A percentile compares a stretch with the other conserved stretches of the same genome.
These are phyloP conservation scores for Vulpes lagopus DNA, from an alignment of 2,113 vertebrate species.

Conservation along the genomic window DNA sequence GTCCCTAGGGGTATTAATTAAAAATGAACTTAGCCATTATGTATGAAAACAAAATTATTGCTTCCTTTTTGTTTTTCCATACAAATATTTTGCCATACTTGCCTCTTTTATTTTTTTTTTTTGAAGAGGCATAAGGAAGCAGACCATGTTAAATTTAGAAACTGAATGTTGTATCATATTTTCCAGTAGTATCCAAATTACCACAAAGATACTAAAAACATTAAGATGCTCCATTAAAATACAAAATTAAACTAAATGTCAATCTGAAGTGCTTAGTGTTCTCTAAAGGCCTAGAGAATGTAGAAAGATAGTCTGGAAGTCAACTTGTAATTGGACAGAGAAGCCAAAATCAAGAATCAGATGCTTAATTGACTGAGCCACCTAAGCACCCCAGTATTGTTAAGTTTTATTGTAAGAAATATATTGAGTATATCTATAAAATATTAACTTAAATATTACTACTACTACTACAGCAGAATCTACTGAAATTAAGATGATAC, in stretches of 20 bases:
- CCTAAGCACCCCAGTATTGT: neutral
- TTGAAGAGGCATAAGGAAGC: neutral
- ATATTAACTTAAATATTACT: constrained; percentile 6
- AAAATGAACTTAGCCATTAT: constrained; percentile 41
- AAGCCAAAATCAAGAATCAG: neutral
- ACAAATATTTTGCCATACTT: neutral
- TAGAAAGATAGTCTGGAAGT: neutral
- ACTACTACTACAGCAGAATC: neutral
- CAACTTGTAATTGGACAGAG: constrained; percentile 33
- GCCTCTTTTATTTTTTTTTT: neutral
- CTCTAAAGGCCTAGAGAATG: neutral
- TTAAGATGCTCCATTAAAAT: constrained; percentile 11
- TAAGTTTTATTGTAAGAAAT: neutral
- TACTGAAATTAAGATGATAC: neutral
- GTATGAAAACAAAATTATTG: neutral
- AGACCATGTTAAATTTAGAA: neutral
- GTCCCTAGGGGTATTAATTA: neutral
- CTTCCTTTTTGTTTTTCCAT: neutral
- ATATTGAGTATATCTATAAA: neutral
- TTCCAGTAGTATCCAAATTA: constrained; percentile 22
- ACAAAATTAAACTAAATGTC: constrained; percentile 1
- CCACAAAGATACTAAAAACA: constrained; percentile 10
- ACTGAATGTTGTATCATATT: neutral
- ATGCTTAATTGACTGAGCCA: neutral
- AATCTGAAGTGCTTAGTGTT: neutral